Evolutionary conservation across 2,113 vertebrate species (phyloP), one percentile per base, ranked within the genome.

Genomic region (Pampusana beccarii): DNA sequence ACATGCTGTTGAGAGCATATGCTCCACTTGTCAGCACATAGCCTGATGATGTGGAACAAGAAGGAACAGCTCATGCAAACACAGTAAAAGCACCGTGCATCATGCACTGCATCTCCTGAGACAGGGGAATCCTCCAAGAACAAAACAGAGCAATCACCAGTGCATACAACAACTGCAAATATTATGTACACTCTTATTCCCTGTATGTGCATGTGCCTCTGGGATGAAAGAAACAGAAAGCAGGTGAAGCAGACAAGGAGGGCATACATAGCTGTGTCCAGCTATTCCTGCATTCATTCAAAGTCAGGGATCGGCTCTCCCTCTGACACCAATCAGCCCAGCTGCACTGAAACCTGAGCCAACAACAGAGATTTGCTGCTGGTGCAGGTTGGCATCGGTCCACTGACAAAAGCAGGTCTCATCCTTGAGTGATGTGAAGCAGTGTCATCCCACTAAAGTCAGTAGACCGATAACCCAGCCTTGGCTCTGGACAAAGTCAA

Each of bases 21-120:
- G 85, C 87, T 95, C 72, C 58, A 44, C 77, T 94, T 97, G 92
- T 86, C 82, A 94, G 82, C 85, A 58, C 84, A 66, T 77, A 88
- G 83, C n/a, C 53, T 79, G 57, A 60, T 80, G 73, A 69, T 85
- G 88, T 84, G 51, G 78, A 97, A 96, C 83, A 91, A 93, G 90
- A 58, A 57, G 50, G 38, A 95, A 13, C 69, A 89, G 34, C 44
- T 97, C 90, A 88, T 81, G 86, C 51, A 75, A 88, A 80, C 36
- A 34, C n/a, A 46, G 66, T 87, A 69, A 77, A 92, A 74, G 51
- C 60, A 58, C 57, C 0, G 0, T 82, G 51, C 33, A 38, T 57
- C 0, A 0, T 82, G 51, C 31, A 38, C 51, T 74, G 33, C 74
- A 91, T 88, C 88, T 91, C 86, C 86, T 92, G 84, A 92, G 93